Conservation (phyloP, 2,888 invertebrate genomes). For the Corbicula japonica region DNA sequence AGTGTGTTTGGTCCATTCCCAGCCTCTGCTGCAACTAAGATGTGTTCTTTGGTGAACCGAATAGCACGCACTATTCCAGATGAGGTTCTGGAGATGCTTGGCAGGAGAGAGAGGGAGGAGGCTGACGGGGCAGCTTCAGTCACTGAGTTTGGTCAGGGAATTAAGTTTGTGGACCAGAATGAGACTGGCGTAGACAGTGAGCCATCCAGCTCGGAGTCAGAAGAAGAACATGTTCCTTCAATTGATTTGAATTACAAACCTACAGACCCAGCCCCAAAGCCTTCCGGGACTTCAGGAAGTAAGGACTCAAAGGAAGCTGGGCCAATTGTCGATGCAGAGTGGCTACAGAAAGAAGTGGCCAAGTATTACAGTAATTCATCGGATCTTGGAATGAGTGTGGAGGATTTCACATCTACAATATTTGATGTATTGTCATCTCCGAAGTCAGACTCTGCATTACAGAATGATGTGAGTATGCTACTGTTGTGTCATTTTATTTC, state of each 20-base stretch:
- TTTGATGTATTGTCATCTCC: slow-evolving; percentile 83
- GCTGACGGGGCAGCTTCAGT: slow-evolving; percentile 77
- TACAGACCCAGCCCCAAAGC: slow-evolving; percentile 9
- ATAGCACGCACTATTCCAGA: slow-evolving; percentile 81
- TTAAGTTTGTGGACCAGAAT: slow-evolving; percentile 73
- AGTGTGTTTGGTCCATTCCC: slow-evolving; percentile 85
- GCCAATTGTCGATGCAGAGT: slow-evolving; percentile 63
- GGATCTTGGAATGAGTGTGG: slow-evolving; percentile 75
- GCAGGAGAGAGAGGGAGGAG: slow-evolving; percentile 69
- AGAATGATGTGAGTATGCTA: slow-evolving; percentile 84
- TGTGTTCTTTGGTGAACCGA: slow-evolving; percentile 77
- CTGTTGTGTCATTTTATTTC: too few relatives aligned
- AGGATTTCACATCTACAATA: slow-evolving; percentile 81
- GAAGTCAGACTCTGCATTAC: slow-evolving; percentile 82
- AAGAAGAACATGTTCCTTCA: slow-evolving; percentile 71
- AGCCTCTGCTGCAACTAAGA: slow-evolving; percentile 82
- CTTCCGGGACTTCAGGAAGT: slow-evolving; percentile 24
- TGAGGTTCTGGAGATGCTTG: slow-evolving; percentile 66
- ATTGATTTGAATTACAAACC: slow-evolving; percentile 72
- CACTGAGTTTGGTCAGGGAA: slow-evolving; percentile 78
- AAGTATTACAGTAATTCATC: slow-evolving; percentile 74
- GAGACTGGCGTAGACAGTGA: slow-evolving; percentile 58
- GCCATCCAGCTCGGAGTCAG: slow-evolving; percentile 77
- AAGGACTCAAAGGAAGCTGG: background rate
- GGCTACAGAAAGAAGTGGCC: slow-evolving; percentile 72